Evolutionary conservation across 2,113 vertebrate species (phyloP).

Genomic region (Opisthocomus hoazin): DNA sequence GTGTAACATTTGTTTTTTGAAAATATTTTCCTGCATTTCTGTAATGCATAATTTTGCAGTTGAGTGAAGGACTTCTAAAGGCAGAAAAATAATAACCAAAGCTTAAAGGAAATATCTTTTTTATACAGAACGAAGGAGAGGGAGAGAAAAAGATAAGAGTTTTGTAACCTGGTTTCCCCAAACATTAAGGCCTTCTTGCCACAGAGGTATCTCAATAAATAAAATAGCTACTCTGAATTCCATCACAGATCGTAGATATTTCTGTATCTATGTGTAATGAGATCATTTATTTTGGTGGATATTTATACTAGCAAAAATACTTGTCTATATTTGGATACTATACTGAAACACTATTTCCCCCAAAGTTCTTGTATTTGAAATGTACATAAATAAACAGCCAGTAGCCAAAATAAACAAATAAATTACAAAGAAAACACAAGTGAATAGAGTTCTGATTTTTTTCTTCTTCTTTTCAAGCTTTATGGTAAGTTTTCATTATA

Average conservation of each 20-base stretch:
- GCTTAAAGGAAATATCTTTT: background rate
- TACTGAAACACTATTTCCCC: background rate
- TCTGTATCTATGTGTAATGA: background rate
- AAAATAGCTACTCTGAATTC: background rate
- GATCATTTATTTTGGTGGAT: background rate
- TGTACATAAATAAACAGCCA: background rate
- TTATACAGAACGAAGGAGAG: background rate
- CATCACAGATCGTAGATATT: background rate
- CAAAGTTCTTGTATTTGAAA: background rate
- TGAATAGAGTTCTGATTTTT: background rate
- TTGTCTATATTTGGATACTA: background rate
- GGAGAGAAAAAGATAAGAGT: background rate
- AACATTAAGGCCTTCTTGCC: background rate
- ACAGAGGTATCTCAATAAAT: background rate
- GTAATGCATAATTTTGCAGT: background rate
- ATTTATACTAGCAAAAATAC: background rate
- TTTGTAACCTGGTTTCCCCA: background rate
- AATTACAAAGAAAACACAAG: background rate
- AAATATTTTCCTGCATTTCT: background rate
- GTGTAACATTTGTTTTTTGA: background rate
- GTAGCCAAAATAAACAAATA: constrained; percentile 17
- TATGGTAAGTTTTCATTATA: background rate
- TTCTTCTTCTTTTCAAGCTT: background rate
- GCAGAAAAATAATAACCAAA: background rate
- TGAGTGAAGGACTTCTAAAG: background rate